Conservation (phyloP, 2,797 vertebrate species). For the Pteronotus mesoamericanus region DNA sequence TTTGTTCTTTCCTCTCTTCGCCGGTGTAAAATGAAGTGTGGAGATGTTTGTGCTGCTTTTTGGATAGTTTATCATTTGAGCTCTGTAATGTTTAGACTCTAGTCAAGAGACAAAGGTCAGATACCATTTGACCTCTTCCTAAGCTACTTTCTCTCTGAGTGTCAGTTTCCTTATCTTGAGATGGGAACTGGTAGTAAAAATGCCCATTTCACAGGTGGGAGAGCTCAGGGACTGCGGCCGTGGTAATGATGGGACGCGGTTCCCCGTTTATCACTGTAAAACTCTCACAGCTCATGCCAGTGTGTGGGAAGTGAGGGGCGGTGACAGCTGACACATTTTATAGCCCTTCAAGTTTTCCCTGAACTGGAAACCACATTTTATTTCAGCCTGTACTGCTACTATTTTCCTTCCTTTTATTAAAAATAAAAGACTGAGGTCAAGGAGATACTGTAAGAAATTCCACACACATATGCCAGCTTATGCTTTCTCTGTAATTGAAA, state of each 20-base stretch:
- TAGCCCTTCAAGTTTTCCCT: conserved; percentile 28
- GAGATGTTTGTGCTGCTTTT: neutral
- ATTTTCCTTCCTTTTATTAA: neutral
- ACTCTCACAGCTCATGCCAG: neutral
- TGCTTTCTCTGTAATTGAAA: conserved; percentile 31
- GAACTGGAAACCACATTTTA: conserved; percentile 21
- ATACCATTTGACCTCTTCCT: neutral
- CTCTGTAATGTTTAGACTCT: neutral
- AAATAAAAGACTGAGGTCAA: neutral
- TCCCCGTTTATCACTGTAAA: neutral
- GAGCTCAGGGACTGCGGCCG: neutral
- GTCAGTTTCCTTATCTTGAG: neutral
- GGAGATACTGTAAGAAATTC: neutral
- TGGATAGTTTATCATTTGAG: neutral
- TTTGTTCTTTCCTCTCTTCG: neutral
- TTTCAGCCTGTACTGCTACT: neutral
- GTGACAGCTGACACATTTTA: neutral
- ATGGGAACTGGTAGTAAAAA: neutral
- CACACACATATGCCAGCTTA: neutral
- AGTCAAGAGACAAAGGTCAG: neutral
- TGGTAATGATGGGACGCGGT: neutral
- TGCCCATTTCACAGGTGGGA: neutral
- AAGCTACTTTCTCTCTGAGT: neutral
- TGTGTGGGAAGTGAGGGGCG: neutral
- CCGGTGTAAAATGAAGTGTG: neutral